phyloP scores from a whole-genome alignment of 2,888 invertebrate species.

The Agrilus biguttatus region DNA sequence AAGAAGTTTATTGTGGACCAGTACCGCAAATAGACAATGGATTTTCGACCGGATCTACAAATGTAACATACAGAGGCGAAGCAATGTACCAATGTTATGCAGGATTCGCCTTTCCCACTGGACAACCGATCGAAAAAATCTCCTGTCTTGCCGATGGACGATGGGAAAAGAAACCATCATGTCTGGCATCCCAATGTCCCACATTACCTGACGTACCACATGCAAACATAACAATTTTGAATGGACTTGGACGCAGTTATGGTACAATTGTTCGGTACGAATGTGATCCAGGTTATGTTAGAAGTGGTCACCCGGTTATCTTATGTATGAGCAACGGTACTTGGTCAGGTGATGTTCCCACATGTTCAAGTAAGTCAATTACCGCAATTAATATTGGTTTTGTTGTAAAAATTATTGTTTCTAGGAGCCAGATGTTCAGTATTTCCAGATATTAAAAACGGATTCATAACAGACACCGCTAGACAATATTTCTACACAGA shows the following conservation, averaged over 20 bases:
- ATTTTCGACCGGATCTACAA: slow-evolving; percentile 88
- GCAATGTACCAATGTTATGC: slow-evolving; percentile 96
- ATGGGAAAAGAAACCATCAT: slow-evolving; percentile 86
- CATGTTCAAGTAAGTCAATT: slow-evolving; percentile 53
- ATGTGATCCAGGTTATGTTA: slow-evolving; percentile 80
- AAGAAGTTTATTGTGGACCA: slow-evolving; percentile 94
- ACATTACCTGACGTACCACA: slow-evolving; percentile 75
- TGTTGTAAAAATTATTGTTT: slow-evolving; percentile 6
- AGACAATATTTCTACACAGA: slow-evolving; percentile 73
- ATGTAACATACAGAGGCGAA: slow-evolving; percentile 85
- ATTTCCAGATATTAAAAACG: slow-evolving; percentile 72
- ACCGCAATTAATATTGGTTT: not conserved
- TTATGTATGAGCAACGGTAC: slow-evolving; percentile 92
- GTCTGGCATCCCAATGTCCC: slow-evolving; percentile 87
- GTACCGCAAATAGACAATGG: slow-evolving; percentile 97
- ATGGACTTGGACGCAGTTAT: slow-evolving; percentile 83
- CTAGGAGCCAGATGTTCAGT: slow-evolving; percentile 51
- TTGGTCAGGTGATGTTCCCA: slow-evolving; percentile 85
- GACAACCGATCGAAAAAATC: slow-evolving; percentile 74
- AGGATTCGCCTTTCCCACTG: slow-evolving; percentile 84
- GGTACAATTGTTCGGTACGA: slow-evolving; percentile 87
- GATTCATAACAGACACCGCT: slow-evolving; percentile 67
- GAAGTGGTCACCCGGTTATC: slow-evolving; percentile 78
- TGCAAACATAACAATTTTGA: slow-evolving; percentile 72
- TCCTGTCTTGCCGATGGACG: slow-evolving; percentile 79